Evolutionary conservation across 2,797 vertebrate genomes (phyloP), one percentile per base, ranked within the genome.

Genomic region (Karalla daura): DNA sequence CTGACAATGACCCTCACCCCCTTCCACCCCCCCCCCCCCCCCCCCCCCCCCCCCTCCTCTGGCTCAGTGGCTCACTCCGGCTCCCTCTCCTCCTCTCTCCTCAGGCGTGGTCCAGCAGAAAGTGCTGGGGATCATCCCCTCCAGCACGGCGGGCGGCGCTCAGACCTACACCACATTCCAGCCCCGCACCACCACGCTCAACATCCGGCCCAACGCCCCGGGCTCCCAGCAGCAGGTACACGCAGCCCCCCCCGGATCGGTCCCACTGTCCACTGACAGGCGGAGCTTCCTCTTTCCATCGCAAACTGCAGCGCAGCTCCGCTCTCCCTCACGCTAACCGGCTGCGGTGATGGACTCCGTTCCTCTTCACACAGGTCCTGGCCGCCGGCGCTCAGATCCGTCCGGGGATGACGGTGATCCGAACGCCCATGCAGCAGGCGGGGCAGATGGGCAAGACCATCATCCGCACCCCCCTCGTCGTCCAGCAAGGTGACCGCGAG

Each of bases 101-200:
- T 30, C 71, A 93, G 93, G 92, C 72, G 85, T 93, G 62, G 90
- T 98, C 65, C 98, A 99, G 80, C 97, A 99, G 89, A 99, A 99
- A 83, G 97, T 99, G 51, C 85, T 99, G 91, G 96, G 98, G 58
- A 97, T 99, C 92, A 98, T 99, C 92, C 97, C 97, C 54, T 95
- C 98, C 27, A 94, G 93, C 80, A 93, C 96, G 54, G 92, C 96
- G 59, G 92, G 94, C 35, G 94, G 92, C 76, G 94, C 95, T 61
- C 96, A 98, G 84, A 98, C 96, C 53, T 97, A 94, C 89, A 96
- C 95, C 86, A 94, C 97, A 88, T 97, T 98, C 94, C 97, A 98
- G 89, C 96, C 97, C 40, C 96, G 95, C 78, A 94, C 95, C 18
- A 94, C 96, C 52, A 95, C 96, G 2, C 95, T 99, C 88, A 98